Conservation (phyloP, 2,113 vertebrate species). For the Regulus satrapa region DNA sequence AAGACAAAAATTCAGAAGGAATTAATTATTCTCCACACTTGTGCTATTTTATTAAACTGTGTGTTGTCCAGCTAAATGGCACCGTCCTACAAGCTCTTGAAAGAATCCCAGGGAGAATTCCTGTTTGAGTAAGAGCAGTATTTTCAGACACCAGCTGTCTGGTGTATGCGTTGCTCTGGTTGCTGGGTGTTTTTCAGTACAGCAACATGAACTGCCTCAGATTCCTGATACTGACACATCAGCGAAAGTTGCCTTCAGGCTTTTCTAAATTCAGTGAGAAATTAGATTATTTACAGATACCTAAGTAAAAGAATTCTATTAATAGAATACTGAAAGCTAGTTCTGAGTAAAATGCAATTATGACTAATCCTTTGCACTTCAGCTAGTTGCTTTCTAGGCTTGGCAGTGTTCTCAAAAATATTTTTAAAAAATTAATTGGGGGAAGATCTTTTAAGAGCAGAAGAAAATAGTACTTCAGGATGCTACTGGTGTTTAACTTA, state of each 20-base stretch:
- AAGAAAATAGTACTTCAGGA: not conserved
- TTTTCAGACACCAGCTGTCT: not conserved
- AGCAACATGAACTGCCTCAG: not conserved
- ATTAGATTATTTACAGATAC: not conserved
- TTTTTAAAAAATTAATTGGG: not conserved
- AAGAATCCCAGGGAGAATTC: not conserved
- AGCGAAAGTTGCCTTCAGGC: not conserved
- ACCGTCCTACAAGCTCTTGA: not conserved
- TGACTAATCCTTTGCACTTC: constrained; percentile 5
- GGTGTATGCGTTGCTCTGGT: not conserved
- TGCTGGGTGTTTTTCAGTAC: not conserved
- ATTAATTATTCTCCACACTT: not conserved
- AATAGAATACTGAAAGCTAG: not conserved
- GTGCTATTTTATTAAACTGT: not conserved
- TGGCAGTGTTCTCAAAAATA: not conserved
- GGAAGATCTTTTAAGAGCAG: not conserved
- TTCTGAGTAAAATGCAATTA: constrained; percentile 1
- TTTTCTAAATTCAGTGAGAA: not conserved
- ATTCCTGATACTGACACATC: not conserved
- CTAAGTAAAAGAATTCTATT: not conserved
- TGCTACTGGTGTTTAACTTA: not conserved
- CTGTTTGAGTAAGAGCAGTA: not conserved
- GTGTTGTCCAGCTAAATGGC: not conserved
- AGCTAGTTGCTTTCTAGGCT: not conserved
- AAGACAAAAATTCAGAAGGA: not conserved